Evolutionary conservation across 2,797 vertebrate species (phyloP).

Genomic region (Pelodytes ibericus): DNA sequence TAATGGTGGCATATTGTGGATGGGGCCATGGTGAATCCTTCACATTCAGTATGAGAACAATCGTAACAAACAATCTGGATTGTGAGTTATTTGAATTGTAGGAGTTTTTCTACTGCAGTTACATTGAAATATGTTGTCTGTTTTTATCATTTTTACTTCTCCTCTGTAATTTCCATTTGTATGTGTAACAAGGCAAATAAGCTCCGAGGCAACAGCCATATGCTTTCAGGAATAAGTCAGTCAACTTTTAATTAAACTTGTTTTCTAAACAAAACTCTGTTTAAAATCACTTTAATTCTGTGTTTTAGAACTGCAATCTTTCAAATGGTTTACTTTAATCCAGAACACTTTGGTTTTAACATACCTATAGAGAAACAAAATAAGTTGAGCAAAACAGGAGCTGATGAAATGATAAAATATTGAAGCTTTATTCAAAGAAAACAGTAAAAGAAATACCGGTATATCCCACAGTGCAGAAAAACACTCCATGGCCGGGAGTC

Average conservation of each 20-base stretch:
- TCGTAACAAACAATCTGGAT: slow-evolving; percentile 34
- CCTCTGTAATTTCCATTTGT: slow-evolving; percentile 9
- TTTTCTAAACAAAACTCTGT: neutral
- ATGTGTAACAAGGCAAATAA: slow-evolving; percentile 42
- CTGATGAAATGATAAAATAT: no score
- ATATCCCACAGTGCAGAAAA: no score
- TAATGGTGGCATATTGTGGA: no score
- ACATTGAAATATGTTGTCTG: slow-evolving; percentile 42
- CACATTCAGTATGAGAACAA: no score
- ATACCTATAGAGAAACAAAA: no score
- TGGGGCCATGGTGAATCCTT: no score
- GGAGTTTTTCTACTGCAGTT: slow-evolving; percentile 44
- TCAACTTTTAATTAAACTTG: slow-evolving; percentile 5
- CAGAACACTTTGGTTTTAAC: no score
- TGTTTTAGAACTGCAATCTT: neutral
- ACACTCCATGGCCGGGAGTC: no score
- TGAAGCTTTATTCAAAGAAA: no score
- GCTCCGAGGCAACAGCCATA: slow-evolving; percentile 42
- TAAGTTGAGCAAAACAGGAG: no score
- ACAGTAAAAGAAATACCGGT: no score
- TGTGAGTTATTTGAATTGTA: slow-evolving; percentile 38
- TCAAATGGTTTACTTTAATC: neutral
- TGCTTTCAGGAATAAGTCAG: slow-evolving; percentile 20
- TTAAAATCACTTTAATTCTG: neutral
- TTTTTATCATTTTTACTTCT: slow-evolving; percentile 47